Base-by-base conservation (phyloP, 2,888 invertebrate species). In the Folsomia candida region DNA sequence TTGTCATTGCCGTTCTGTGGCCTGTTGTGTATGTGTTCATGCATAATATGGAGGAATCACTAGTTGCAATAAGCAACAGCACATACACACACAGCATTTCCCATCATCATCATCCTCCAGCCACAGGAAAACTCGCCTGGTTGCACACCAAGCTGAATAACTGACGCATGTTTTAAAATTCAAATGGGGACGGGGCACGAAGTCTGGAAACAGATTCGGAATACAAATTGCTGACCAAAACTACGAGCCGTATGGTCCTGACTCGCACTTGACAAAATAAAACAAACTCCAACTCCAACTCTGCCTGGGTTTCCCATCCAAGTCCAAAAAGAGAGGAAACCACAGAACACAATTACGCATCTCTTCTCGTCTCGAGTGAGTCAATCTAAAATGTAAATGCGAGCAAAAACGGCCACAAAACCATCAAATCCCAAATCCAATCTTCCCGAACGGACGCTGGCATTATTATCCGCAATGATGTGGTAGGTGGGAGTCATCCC, bases 221-320 rank as follows among this genome's bases (percentile, higher is more conserved):
- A 54, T 54, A 54, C 54, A 54, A 54, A 54, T 54, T 54, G 54
- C 54, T 54, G 54, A 54, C 54, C 54, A 54, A 54, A 54, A 54
- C 54, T 20, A 54, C 54, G n/a, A 37, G 37, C 37, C 37, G 14
- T 37, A 4, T 14, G 14, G 37, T 14, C 11, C 54, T 14, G 54
- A 14, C 6, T 20, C 4, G 54, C 54, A 54, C 54, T 54, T 54
- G 54, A 54, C 54, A 54, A 54, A 54, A 54, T 22, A 54, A 54
- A 54, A 54, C 54, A 54, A 54, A 54, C 54, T 54, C 54, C n/a
- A n/a, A n/a, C n/a, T n/a, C n/a, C n/a, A n/a, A n/a, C n/a, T n/a
- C n/a, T n/a, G n/a, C n/a, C n/a, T n/a, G n/a, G n/a, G n/a, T n/a
- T n/a, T n/a, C n/a, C n/a, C n/a, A n/a, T n/a, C n/a, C n/a, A 14